Base-by-base conservation (phyloP, 2,888 invertebrate genomes). In the Ochropacha duplaris region DNA sequence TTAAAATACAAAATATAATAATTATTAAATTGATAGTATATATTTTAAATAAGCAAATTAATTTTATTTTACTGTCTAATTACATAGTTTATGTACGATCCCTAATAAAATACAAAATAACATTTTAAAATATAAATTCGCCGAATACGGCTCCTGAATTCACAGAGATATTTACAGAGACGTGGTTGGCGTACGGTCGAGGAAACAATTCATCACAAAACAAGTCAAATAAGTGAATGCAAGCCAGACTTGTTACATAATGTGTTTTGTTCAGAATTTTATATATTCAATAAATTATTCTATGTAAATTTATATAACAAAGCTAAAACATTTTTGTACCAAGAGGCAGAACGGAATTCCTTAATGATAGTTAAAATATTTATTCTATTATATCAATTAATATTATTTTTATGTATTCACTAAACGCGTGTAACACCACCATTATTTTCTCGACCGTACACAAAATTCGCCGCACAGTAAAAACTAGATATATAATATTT, bases 401-500 rank as follows among this genome's bases (percentile, higher is more conserved):
- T 36, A 31, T 34, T 14, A 34, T 5, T 31, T 12, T 39, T 39
- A 39, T 44, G 16, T 16, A 39, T 44, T 9, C 9, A 44, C 44
- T 44, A 44, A 16, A 49, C 64, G 50, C 31, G 50, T 36, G n/a
- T n/a, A 36, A 36, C 9, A 44, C 57, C 55, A 63, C 62, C 57
- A 67, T 58, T 57, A 57, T 74, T 72, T 69, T 77, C 76, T 62
- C 79, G 76, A 78, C 78, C 78, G 69, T 71, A 78, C 79, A 64
- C 70, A 78, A 78, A 75, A 75, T 75, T 74, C 60, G 66, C 65
- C 72, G 74, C 80, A 81, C 78, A 82, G 76, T 89, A 83, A 86
- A 31, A 87, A 81, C 88, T 90, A 90, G 76, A 86, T 83, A 90
- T 90, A 89, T 75, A 79, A 54, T 62, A 57, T 67, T 77, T 77